These are phyloP conservation scores for Amiota minor DNA, from an alignment of 2,888 invertebrate species.

Conservation along the genomic window DNA sequence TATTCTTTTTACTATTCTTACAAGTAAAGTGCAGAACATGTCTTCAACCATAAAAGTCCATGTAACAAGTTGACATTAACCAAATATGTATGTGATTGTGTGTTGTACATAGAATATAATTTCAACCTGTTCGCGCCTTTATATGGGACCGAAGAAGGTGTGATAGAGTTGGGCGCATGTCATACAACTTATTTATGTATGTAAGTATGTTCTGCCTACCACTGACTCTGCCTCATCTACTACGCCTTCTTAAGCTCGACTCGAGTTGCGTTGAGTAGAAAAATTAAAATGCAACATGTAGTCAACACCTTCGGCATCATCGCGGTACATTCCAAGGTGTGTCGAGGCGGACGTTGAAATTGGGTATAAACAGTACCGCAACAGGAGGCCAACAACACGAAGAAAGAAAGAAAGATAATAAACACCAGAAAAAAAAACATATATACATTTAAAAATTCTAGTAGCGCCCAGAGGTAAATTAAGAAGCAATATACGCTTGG, in stretches of 20 bases:
- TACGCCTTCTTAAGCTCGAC: not conserved
- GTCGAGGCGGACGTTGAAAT: slow-evolving; percentile 60
- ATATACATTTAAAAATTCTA: slow-evolving; percentile 46
- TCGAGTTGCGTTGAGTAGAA: not conserved
- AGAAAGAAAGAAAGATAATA: slow-evolving; percentile 46
- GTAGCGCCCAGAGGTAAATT: slow-evolving; percentile 64
- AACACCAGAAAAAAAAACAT: not conserved
- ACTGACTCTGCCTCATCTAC: not conserved
- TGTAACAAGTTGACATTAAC: slow-evolving; percentile 17
- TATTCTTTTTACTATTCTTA: too few relatives aligned
- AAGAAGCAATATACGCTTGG: slow-evolving; percentile 64
- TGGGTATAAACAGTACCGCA: slow-evolving; percentile 14
- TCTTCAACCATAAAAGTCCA: slow-evolving; percentile 7
- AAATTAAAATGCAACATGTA: slow-evolving; percentile 65
- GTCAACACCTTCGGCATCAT: slow-evolving; percentile 54
- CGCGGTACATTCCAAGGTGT: slow-evolving; percentile 58
- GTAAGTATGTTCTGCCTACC: slow-evolving; percentile 39
- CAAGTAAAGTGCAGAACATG: too few relatives aligned
- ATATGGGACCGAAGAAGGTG: not conserved
- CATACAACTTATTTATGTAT: slow-evolving; percentile 62
- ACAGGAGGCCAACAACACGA: slow-evolving; percentile 4
- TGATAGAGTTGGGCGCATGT: slow-evolving; percentile 47
- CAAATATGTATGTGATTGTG: not conserved
- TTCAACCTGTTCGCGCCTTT: slow-evolving; percentile 16
- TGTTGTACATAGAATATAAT: not conserved